phyloP scores from a whole-genome alignment of 2,888 invertebrate species.

The Cacoxenus indagator region DNA sequence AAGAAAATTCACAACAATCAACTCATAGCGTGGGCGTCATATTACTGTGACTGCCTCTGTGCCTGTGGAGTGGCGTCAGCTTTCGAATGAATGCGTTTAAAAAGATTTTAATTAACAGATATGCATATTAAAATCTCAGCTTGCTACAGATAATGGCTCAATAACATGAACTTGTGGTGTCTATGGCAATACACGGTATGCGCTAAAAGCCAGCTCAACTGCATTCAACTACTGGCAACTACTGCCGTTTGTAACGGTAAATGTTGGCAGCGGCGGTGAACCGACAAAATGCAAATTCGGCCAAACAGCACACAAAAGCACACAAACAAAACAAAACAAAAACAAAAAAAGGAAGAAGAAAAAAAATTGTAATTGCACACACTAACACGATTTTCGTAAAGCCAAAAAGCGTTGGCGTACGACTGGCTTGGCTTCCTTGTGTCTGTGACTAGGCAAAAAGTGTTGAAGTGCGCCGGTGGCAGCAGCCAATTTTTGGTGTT shows the following conservation, averaged over 20 bases:
- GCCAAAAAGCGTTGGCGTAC: too few species aligned
- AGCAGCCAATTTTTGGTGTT: too few species aligned
- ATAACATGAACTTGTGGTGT: slow-evolving; percentile 19
- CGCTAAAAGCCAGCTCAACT: slow-evolving; percentile 13
- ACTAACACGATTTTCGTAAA: too few species aligned
- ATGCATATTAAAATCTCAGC: slow-evolving; percentile 19
- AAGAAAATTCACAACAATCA: too few species aligned
- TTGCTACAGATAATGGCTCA: slow-evolving; percentile 21
- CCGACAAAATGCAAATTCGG: slow-evolving; percentile 17
- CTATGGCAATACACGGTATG: not conserved
- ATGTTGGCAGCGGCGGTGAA: slow-evolving; percentile 1
- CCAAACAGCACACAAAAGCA: slow-evolving; percentile 15
- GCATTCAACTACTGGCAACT: slow-evolving; percentile 26
- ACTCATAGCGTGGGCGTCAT: too few species aligned
- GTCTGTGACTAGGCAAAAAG: too few species aligned
- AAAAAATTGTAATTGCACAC: too few species aligned
- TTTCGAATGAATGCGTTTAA: not conserved
- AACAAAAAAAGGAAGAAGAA: not conserved
- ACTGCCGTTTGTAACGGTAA: slow-evolving; percentile 16
- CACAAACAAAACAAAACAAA: not conserved
- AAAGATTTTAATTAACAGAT: slow-evolving; percentile 22
- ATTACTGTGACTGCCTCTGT: too few species aligned
- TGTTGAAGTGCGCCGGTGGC: too few species aligned
- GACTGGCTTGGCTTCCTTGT: too few species aligned
- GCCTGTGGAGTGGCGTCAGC: not conserved